Percentiles rank a stretch among this genome's conserved stretches.
phyloP scores from a whole-genome alignment of 2,797 vertebrate genomes.

The Ctenopoma kingsleyae region DNA sequence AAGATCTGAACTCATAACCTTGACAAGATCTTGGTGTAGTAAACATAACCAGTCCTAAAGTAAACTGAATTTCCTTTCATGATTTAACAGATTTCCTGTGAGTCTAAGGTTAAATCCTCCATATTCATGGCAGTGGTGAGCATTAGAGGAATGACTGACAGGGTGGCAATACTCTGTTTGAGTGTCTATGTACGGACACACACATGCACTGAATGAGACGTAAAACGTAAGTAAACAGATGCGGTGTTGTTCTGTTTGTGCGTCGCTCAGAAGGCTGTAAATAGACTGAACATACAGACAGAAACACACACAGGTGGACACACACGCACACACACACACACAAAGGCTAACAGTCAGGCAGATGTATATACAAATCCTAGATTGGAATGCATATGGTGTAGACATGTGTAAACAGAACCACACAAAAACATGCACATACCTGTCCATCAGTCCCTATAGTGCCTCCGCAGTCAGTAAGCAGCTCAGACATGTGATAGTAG shows the following conservation, averaged over 20 bases:
- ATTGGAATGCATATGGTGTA: constrained; percentile 45
- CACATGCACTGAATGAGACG: constrained; percentile 32
- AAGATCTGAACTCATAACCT: not conserved
- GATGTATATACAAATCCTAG: constrained; percentile 51
- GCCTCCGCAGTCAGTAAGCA: constrained; percentile 93
- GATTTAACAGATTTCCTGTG: constrained; percentile 27
- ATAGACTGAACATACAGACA: constrained; percentile 58
- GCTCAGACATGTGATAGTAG: constrained; percentile 96
- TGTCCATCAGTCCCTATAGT: constrained; percentile 93
- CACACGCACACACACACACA: constrained; percentile 41
- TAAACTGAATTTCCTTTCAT: constrained; percentile 3
- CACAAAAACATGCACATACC: constrained; percentile 78
- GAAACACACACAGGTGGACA: constrained; percentile 36
- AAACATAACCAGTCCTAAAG: not conserved
- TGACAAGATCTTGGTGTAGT: constrained; percentile 1
- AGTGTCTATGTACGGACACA: constrained; percentile 25
- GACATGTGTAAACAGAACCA: constrained; percentile 29
- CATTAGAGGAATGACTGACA: constrained; percentile 23
- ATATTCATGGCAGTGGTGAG: constrained; percentile 12
- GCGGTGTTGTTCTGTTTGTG: constrained; percentile 54
- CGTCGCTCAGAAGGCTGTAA: constrained; percentile 40
- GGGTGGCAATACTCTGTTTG: constrained; percentile 22
- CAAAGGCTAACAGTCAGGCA: constrained; percentile 39
- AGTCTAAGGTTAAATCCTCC: constrained; percentile 15
- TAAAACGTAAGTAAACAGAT: constrained; percentile 57